Base-by-base conservation (phyloP, 2,797 vertebrate species). In the Paguma larvata region DNA sequence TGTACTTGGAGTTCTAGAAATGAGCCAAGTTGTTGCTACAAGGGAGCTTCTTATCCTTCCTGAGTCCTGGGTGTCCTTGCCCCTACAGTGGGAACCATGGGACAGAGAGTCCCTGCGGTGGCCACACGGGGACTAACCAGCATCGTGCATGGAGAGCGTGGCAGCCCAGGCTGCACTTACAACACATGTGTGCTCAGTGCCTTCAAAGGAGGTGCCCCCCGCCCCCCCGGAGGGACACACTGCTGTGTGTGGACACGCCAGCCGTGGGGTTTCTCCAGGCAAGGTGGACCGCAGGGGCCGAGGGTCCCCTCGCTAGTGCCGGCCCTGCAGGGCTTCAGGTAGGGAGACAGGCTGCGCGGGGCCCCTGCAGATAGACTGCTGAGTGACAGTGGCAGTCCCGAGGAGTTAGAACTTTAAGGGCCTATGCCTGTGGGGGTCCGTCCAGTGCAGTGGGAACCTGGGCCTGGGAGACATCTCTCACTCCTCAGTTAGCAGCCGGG, bases 61-160 rank as follows among this genome's bases (percentile, higher is more conserved):
- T 10, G 63, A 9, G 48, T 16, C 41, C 79, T 68, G 16, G 18
- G 34, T 19, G 32, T 63, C 44, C 46, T 63, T 41, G 2, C 5
- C 32, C 44, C 32, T 10, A 15, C 41, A 0, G 6, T 46, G 15
- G 46, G 10, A 12, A 32, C 5, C n/a, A 15, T 0, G 6, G 73
- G 19, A 18, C 9, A 5, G 1, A 30, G 19, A 13, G 32, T n/a
- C 41, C 38, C 21, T 3, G 11, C 3, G 53, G 46, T 18, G 12
- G 19, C 18, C 10, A 3, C 2, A 67, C 38, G 38, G 48, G 30
- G 53, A 2, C 25, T n/a, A 27, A 56, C 2, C 0, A 3, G 34
- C 32, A 10, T 25, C 2, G 0, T 0, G 48, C 16, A 5, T 6
- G 14, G 67, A 53, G 18, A 1, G 7, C 0, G 3, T 30, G 4